Evolutionary conservation across 1,140 invertebrate genomes (phyloP), one percentile per base, ranked within the genome.

Genomic region (Pinna nobilis): DNA sequence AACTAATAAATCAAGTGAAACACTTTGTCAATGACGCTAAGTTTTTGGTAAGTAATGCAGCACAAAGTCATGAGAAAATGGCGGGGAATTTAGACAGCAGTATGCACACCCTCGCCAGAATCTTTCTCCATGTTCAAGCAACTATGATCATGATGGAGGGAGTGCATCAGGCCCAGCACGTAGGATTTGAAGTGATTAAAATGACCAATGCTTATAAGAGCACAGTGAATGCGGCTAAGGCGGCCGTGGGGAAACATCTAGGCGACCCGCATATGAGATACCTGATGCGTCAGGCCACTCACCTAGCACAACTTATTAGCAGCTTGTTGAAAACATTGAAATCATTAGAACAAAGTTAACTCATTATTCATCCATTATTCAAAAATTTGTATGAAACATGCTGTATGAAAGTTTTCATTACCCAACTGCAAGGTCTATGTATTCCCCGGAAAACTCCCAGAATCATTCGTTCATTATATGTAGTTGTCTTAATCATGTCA

Each of bases 1-100:
- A 93, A 78, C 88, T 97, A n/a, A 94, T 94, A 0, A 90, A 92
- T 35, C 94, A 95, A 86, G 94, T 94, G 0, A 90, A 95, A 60
- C 93, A 94, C 11, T 92, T 96, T 80, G 95, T 96, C 41, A 94
- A 94, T 0, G 93, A 94, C 32, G 95, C 94, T 9, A 95, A 96
- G 77, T 89, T 94, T 44, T 90, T 97, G 72, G 95, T 97, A 15
- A 94, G 94, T 53, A 93, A 93, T 55, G 93, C 95, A 82, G 94
- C 93, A 28, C 83, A 93, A 65, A 86, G 88, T 11, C 84, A 88
- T 61, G 91, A 91, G 3, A 90, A 90, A 73, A 89, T 93, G 23
- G 87, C 92, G 4, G 90, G 92, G 30, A 93, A 84, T 51, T 71
- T 88, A 28, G 72, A 84, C 63, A 67, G 35, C 0, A 84, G 85